These are phyloP conservation scores for Galerucella calmariensis DNA, from an alignment of 2,888 invertebrate genomes.

Conservation along the genomic window DNA sequence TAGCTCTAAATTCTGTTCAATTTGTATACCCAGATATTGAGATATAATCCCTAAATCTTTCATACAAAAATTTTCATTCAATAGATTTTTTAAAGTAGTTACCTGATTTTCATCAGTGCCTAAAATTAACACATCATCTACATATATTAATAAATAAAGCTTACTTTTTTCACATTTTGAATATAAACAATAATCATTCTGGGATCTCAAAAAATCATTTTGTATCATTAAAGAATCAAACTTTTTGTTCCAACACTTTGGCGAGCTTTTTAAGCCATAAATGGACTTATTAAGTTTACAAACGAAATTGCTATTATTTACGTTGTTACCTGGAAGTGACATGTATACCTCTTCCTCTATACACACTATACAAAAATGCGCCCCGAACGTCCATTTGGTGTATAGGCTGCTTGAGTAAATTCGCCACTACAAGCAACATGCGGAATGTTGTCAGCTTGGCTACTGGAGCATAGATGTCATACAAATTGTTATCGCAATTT, in stretches of 20 bases:
- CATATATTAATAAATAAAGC: conserved; percentile 1
- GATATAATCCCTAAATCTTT: neutral
- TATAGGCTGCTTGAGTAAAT: neutral
- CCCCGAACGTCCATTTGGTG: no score
- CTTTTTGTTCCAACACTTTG: neutral
- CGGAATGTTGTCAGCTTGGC: conserved; percentile 34
- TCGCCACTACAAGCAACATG: conserved; percentile 33
- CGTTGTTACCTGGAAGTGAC: neutral
- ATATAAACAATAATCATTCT: conserved; percentile 2
- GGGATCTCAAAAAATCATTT: neutral
- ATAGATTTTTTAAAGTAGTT: neutral
- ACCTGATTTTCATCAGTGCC: neutral
- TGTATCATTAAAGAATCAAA: neutral
- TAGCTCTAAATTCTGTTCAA: neutral
- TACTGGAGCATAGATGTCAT: conserved; percentile 36
- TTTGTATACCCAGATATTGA: neutral
- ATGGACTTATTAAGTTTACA: conserved; percentile 2
- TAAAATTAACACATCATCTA: neutral
- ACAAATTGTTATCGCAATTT: neutral
- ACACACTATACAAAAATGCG: neutral
- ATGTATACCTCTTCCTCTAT: neutral
- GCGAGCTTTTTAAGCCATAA: conserved; percentile 1
- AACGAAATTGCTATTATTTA: neutral
- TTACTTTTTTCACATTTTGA: neutral
- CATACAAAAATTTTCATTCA: neutral